Evolutionary conservation across 1,140 invertebrate genomes (phyloP), one percentile per base, ranked within the genome.

Genomic region (Sminthurides bifidus): DNA sequence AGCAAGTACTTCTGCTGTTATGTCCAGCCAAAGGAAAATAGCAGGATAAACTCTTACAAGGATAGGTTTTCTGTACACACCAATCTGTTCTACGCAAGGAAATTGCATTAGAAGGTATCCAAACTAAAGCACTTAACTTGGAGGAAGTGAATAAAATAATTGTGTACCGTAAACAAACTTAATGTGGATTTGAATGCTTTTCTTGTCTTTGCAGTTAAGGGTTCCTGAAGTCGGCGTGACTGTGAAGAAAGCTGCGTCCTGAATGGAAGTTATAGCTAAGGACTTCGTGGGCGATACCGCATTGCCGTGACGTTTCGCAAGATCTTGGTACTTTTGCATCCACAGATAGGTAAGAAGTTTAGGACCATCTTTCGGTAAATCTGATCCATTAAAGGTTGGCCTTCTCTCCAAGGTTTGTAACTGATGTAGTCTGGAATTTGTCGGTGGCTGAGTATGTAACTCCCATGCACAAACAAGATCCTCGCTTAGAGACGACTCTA

Each of bases 11-110:
- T n/a, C 10, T 24, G 50, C 54, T 19, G 1, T 35, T 2, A 60
- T 17, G 33, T 60, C 50, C 35, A 60, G 2, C 59, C 59, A 60
- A 1, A 60, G 41, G 30, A 56, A 60, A 23, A 60, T 57, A 1
- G 54, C 54, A 2, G 59, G 59, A 23, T 48, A 57, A 1, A 51
- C 29, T 21, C 48, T 8, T 26, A 56, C 29, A 1, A 56, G 17
- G 2, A 45, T 21, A 1, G 38, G 40, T 49, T 51, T 56, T 43
- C 35, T 33, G 23, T 48, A 35, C 15, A 6, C 26, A 17, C 54
- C 54, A 2, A 33, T n/a, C n/a, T n/a, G n/a, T n/a, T n/a, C n/a
- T n/a, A n/a, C n/a, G n/a, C n/a, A n/a, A n/a, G n/a, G n/a, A n/a
- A n/a, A n/a, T n/a, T n/a, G n/a, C n/a, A n/a, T n/a, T n/a, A n/a